A percentile compares a stretch with the other conserved stretches of the same genome.
phyloP scores from a whole-genome alignment of 2,113 vertebrate species.

The Melanocharis versteri region DNA sequence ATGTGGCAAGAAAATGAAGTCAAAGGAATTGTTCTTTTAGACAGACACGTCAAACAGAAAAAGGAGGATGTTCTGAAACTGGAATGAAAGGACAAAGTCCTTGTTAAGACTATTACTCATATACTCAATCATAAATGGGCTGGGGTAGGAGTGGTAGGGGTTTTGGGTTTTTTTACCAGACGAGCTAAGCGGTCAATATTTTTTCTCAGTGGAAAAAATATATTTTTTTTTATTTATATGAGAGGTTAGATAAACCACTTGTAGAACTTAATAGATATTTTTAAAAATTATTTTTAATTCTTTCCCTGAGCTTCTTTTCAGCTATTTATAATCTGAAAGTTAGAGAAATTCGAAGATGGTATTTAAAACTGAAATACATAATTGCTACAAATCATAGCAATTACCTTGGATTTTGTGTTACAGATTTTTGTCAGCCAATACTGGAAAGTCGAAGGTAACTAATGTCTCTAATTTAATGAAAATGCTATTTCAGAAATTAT shows the following conservation, averaged over 20 bases:
- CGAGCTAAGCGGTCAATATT: not conserved
- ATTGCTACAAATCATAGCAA: not conserved
- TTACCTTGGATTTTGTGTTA: not conserved
- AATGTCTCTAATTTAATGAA: not conserved
- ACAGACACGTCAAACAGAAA: not conserved
- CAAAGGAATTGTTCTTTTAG: not conserved
- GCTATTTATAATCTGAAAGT: not conserved
- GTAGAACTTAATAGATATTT: not conserved
- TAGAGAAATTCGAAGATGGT: not conserved
- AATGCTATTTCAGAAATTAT: not conserved
- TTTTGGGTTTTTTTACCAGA: not conserved
- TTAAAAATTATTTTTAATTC: not conserved
- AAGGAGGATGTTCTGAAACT: not conserved
- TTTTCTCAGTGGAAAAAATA: not conserved
- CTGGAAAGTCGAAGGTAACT: not conserved
- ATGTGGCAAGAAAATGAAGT: not conserved
- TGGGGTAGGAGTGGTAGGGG: accelerated
- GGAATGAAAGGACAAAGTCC: not conserved
- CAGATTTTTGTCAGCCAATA: not conserved
- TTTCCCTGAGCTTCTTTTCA: not conserved
- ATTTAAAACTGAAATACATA: not conserved
- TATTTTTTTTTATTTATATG: not conserved
- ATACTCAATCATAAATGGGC: not conserved
- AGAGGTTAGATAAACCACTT: not conserved
- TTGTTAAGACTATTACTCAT: not conserved